Conservation (phyloP, 2,113 vertebrate genomes). For the Onychorhynchus coronatus region DNA sequence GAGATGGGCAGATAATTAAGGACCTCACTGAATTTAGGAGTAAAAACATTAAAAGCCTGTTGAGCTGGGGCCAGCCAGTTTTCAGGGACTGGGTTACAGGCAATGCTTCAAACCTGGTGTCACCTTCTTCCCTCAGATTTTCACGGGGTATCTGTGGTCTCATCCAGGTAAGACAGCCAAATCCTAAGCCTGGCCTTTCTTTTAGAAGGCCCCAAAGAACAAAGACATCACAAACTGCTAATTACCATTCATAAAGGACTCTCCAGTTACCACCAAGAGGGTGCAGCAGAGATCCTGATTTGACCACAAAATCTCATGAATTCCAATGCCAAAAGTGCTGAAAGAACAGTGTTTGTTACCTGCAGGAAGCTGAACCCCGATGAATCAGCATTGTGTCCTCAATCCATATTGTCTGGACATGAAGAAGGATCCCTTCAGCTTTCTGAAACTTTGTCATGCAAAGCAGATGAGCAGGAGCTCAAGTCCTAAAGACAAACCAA, state of each 20-base stretch:
- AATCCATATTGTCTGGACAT: fast-evolving
- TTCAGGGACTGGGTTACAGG: neutral
- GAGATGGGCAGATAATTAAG: neutral
- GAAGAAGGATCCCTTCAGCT: neutral
- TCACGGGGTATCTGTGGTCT: neutral
- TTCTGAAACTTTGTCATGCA: neutral
- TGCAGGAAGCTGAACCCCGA: neutral
- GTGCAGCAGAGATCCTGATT: neutral
- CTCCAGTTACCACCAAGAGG: neutral
- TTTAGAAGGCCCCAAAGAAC: neutral
- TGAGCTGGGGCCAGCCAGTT: fast-evolving
- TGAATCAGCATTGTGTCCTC: neutral
- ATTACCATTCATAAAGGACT: neutral
- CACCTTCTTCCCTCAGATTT: neutral
- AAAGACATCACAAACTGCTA: neutral
- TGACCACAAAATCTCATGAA: neutral
- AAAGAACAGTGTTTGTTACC: neutral
- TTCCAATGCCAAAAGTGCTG: neutral
- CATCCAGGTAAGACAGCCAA: neutral
- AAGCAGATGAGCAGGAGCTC: neutral
- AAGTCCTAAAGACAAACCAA: neutral
- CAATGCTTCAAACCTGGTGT: neutral
- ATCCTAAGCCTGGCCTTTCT: neutral
- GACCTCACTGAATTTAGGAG: neutral
- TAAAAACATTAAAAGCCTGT: neutral